phyloP scores from a whole-genome alignment of 2,797 vertebrate species.

The Telmatherina bonti region DNA sequence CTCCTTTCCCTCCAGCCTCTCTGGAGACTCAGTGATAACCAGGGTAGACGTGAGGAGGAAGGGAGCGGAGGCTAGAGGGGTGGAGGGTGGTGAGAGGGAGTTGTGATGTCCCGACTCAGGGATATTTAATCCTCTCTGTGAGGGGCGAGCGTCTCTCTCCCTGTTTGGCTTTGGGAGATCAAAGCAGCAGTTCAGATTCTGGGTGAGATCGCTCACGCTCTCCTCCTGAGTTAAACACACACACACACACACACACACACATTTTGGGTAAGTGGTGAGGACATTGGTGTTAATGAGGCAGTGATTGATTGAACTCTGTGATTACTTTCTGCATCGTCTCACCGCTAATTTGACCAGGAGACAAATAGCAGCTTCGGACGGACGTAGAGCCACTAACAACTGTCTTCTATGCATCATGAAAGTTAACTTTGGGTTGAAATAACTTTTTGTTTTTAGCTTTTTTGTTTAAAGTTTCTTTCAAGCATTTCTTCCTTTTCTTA shows the following conservation, averaged over 20 bases:
- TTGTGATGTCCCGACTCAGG: constrained; percentile 84
- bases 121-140: constrained; percentile 85
- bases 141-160: constrained; percentile 77
- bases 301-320: constrained; percentile 59
- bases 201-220: constrained; percentile 88
- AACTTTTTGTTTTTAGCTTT: not conserved
- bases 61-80: constrained; percentile 69
- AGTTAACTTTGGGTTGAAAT: not conserved
- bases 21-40: constrained; percentile 80
- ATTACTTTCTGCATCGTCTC: not conserved
- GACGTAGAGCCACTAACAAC: not conserved
- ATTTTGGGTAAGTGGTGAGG: constrained; percentile 46
- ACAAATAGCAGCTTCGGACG: not conserved
- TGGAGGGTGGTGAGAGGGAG: constrained; percentile 56
- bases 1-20: constrained; percentile 65
- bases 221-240: constrained; percentile 83
- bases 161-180: constrained; percentile 86
- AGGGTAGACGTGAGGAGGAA: constrained; percentile 75
- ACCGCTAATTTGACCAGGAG: not conserved
- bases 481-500: not conserved
- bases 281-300: constrained; percentile 68
- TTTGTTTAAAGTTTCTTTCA: not conserved
- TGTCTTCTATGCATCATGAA: not conserved
- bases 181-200: constrained; percentile 94
- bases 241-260: constrained; percentile 27